phyloP scores from a whole-genome alignment of 2,113 vertebrate species.

The Peromyscus californicus region DNA sequence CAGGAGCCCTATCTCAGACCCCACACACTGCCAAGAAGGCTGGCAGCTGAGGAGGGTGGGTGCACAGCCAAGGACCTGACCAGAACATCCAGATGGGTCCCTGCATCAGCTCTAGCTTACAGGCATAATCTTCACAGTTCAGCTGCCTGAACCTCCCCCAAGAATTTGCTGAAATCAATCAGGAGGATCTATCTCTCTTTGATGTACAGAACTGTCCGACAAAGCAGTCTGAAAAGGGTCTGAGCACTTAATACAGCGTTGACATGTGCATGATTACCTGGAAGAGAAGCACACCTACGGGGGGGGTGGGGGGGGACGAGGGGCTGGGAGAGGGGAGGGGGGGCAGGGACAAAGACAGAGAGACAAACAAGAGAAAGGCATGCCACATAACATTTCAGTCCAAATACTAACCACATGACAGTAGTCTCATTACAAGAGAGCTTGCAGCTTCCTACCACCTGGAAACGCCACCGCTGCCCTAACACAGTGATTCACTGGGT shows the following conservation, averaged over 20 bases:
- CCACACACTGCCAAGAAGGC: neutral
- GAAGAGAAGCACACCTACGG: neutral
- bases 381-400: neutral
- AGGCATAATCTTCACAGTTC: neutral
- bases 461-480: fast-evolving
- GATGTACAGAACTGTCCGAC: neutral
- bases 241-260: neutral
- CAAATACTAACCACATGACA: neutral
- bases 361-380: neutral
- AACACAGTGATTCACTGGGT: neutral
- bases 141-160: neutral
- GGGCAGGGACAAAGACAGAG: neutral
- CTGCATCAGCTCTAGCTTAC: neutral
- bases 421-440: neutral
- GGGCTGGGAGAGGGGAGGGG: too few species aligned
- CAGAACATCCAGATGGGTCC: fast-evolving
- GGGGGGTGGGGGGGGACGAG: neutral
- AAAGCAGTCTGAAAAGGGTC: neutral
- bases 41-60: neutral
- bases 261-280: neutral
- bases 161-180: neutral
- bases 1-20: neutral
- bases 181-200: neutral
- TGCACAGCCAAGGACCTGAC: neutral
- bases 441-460: neutral